A percentile compares a stretch with the other conserved stretches of the same genome.
Conservation (phyloP, 2,888 invertebrate species). For the Cephus pygmeus region DNA sequence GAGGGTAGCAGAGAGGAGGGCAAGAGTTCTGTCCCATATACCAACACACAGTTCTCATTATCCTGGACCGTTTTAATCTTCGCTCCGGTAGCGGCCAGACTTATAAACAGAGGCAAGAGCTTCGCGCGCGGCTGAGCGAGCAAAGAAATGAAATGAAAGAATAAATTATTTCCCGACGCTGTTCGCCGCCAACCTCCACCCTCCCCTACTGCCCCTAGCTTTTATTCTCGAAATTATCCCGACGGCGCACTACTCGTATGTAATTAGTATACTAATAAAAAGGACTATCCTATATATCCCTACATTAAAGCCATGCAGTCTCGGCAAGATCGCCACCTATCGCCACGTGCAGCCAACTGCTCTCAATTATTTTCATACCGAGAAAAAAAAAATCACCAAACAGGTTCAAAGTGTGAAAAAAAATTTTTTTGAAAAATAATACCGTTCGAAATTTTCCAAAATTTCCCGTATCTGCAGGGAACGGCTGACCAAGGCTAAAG, state of each 20-base stretch:
- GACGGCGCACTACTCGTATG: background rate
- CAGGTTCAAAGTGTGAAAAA: too few relatives aligned
- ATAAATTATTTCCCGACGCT: constrained; percentile 47
- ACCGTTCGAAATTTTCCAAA: background rate
- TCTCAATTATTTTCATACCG: background rate
- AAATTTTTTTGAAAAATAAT: fast-evolving
- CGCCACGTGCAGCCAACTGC: background rate
- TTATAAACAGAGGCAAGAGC: constrained; percentile 38
- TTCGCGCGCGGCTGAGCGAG: constrained; percentile 26
- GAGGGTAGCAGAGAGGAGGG: constrained; percentile 21
- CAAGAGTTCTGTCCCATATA: background rate
- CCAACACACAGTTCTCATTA: constrained; percentile 50
- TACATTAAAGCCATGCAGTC: background rate
- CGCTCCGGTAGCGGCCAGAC: constrained; percentile 41
- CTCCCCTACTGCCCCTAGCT: background rate
- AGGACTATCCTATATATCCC: background rate
- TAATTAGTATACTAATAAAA: constrained; percentile 35
- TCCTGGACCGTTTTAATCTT: constrained; percentile 55
- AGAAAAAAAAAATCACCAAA: background rate
- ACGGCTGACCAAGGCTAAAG: background rate
- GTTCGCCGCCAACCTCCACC: constrained; percentile 11
- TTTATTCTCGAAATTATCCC: background rate
- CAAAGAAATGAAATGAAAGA: constrained; percentile 49
- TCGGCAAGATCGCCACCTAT: background rate
- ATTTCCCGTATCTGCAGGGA: background rate